These are phyloP conservation scores for Brachyhypopomus gauderio DNA, from an alignment of 2,113 vertebrate genomes.

Conservation along the genomic window DNA sequence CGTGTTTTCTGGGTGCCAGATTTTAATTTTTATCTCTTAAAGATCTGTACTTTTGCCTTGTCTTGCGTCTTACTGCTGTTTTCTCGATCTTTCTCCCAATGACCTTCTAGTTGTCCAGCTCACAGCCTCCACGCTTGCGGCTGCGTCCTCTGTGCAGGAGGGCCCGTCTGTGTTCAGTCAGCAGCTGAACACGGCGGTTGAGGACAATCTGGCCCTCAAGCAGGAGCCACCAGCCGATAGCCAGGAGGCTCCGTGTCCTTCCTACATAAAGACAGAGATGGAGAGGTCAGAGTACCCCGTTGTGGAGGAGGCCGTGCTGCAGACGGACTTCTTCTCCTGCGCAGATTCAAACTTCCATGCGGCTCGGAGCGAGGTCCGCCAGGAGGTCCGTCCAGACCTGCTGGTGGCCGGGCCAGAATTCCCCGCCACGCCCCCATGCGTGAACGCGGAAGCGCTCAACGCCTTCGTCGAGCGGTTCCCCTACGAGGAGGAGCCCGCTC, in stretches of 20 bases:
- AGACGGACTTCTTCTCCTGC: conserved; percentile 16
- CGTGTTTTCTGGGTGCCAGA: too few relatives aligned
- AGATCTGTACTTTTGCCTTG: too few relatives aligned
- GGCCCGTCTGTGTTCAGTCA: background rate
- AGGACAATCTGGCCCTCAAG: conserved; percentile 20
- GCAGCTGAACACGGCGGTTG: background rate
- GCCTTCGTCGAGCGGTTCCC: conserved; percentile 32
- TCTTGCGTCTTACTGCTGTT: background rate
- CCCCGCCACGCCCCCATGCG: background rate
- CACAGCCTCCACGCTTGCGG: background rate
- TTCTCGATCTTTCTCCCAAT: background rate
- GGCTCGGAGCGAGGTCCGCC: background rate
- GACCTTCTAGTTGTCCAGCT: conserved; percentile 32
- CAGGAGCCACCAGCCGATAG: conserved; percentile 10
- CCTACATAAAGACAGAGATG: conserved; percentile 30
- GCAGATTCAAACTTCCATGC: background rate
- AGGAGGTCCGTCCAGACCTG: background rate
- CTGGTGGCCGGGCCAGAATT: background rate
- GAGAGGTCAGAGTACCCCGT: background rate
- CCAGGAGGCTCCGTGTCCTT: background rate
- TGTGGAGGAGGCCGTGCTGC: background rate
- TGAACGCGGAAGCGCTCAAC: conserved; percentile 5
- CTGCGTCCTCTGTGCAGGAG: background rate
- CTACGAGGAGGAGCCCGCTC: conserved; percentile 11
- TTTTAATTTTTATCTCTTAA: background rate